Base-by-base conservation (phyloP, 2,888 invertebrate species). In the Caenorhabditis virilis region DNA sequence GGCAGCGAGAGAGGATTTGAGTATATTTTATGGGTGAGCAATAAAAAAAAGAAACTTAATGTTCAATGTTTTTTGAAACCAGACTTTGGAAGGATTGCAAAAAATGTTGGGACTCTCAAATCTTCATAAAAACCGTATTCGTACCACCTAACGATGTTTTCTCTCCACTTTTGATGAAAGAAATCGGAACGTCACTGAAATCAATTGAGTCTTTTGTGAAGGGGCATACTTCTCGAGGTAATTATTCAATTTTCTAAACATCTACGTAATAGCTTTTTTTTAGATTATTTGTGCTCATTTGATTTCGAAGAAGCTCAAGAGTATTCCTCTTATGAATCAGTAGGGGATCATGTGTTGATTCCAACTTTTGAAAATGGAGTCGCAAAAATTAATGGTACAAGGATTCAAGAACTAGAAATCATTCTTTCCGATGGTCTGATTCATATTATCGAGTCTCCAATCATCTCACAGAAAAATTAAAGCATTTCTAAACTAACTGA, bases 111-210 rank as follows among this genome's bases (percentile, higher is more conserved):
- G 13, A 5, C 2, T 2, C 1, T 6, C 3, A 2, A 3, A 23
- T 6, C 13, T 6, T 6, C 3, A 4, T 15, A 20, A 23, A n/a
- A 15, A 50, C 50, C 13, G 38, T 50, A 25, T 39, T 50, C 20
- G 39, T 33, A 9, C 50, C 50, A 16, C n/a, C 20, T 7, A 22
- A 50, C 22, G 50, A 39, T 20, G 50, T 39, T 9, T 50, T 50
- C 22, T 50, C 50, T 2, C n/a, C 26, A 3, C 38, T 23, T n/a
- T 4, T 25, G 9, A 20, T 35, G 13, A 47, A 22, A 22, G 35
- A 47, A 22, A 33, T 47, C 2, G 9, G 9, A 16, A 35, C 18
- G n/a, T 18, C 20, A 4, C 6, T 3, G 5, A 47, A 33, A 15
- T 9, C 5, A 3, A 35, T 20, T 16, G 30, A 30, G 11, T 4